These are phyloP conservation scores for Mystacides longicornis DNA, from an alignment of 2,888 invertebrate genomes.

Conservation along the genomic window DNA sequence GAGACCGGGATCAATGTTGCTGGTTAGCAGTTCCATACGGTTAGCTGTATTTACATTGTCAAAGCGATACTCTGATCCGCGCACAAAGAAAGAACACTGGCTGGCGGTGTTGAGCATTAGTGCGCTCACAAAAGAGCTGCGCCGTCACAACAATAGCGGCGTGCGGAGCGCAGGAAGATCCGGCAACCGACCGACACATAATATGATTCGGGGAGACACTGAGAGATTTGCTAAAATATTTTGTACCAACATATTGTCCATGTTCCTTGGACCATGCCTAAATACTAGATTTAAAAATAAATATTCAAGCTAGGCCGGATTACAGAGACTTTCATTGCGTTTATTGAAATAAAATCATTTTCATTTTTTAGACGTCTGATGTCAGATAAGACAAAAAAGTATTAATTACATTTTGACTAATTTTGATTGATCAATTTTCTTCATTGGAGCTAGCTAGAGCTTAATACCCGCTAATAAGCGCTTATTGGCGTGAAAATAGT, in stretches of 20 bases:
- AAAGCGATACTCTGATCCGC: not conserved
- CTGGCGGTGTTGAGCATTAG: not conserved
- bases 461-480: no score
- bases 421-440: no score
- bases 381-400: no score
- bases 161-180: not conserved
- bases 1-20: not conserved
- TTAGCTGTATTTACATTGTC: not conserved
- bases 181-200: not conserved
- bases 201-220: not conserved
- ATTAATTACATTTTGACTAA: no score
- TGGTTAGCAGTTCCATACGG: not conserved
- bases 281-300: constrained; percentile 25
- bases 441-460: no score
- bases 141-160: not conserved
- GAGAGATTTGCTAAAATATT: constrained; percentile 22
- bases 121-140: not conserved
- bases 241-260: constrained; percentile 25
- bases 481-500: no score
- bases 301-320: no score
- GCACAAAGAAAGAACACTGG: not conserved
- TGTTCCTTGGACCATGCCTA: constrained; percentile 24
- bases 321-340: no score
- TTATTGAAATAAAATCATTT: no score
- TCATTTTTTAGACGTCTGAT: no score